Base-by-base conservation (phyloP, 2,888 invertebrate species). In the Polymixis lichenea region DNA sequence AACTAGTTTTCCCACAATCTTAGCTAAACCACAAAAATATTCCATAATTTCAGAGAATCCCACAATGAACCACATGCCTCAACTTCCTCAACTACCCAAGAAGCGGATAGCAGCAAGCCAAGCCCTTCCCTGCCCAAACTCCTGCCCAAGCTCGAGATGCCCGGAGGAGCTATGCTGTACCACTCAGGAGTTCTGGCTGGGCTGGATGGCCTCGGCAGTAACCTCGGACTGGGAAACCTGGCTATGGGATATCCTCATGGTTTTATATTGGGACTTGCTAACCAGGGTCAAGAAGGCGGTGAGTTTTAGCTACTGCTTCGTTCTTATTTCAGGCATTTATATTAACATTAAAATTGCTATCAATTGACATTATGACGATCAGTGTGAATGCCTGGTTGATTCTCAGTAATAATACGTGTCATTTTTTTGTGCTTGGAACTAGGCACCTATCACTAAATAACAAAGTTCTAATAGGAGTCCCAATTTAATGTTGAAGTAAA, bases 191-290 rank as follows among this genome's bases (percentile, higher is more conserved):
- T 96, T 1, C 80, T 96, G 17, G 92, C 93, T 28, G 94, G 88
- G 5, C 84, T 96, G 71, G 96, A 96, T 22, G 94, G 95, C 5
- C 88, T 96, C 28, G 94, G 95, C 55, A 91, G 91, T 2, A 96
- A 95, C 71, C 90, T 96, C 72, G 95, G 96, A 5, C 89, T 96
- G 0, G 95, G 95, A 0, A 95, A 95, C 77, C 82, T 96, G 79
- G 95, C 96, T 2, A 96, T 96, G 96, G 94, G 95, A 38, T 97
- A 96, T 72, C 96, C 96, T 6, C 96, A 96, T 51, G 96, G 96
- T 82, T 96, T 97, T 68, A 96, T 96, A 77, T 86, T 97, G 83
- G 96, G 97, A 65, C 91, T 97, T 68, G 95, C 96, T 67, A 96
- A 96, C 86, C 96, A 96, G 77, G 96, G 94, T 7, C 96, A 96